Evolutionary conservation across 2,113 vertebrate species (phyloP), one percentile per base, ranked within the genome.

Genomic region (Steatornis caripensis): DNA sequence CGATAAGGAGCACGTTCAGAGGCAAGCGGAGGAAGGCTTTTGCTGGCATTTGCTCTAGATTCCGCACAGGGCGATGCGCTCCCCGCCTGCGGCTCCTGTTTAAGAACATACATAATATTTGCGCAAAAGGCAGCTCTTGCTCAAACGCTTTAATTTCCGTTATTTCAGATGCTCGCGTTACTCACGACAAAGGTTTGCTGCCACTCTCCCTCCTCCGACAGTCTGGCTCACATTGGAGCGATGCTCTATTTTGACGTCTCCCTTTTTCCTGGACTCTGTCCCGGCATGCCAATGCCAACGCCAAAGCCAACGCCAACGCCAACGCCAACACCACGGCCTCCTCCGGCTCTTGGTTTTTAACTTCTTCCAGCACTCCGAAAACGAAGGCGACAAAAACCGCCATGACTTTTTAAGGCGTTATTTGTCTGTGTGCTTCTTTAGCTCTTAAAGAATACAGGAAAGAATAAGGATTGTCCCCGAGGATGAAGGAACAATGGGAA

Each of bases 401-500:
- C 49, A 62, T 0, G 5, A 53, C 87, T 91, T 97, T 95, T 89
- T 55, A 90, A 80, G 46, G 24, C 24, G 15, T 93, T 92, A 51
- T 95, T 92, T 97, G 78, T 79, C 82, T 80, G 0, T 71, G 84
- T 93, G 82, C 85, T 83, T 96, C 91, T 95, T 96, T 69, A 94
- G 92, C 58, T 96, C 97, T 95, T 93, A 98, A 97, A 93, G 98
- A 97, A 91, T 86, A 96, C 84, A 84, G 88, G 82, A 96, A 97
- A 97, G 95, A 78, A 86, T 70, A 27, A 68, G 91, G 86, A 72
- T 87, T 91, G 93, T 97, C 95, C 84, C 94, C 0, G 9, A 97
- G 96, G 96, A 97, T 65, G 84, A 69, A 27, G 66, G 77, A 92
- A 96, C 97, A 97, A 96, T 96, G 90, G 89, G 95, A 97, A 95